Conservation (phyloP, 2,113 vertebrate species). For the Recurvirostra avosetta region DNA sequence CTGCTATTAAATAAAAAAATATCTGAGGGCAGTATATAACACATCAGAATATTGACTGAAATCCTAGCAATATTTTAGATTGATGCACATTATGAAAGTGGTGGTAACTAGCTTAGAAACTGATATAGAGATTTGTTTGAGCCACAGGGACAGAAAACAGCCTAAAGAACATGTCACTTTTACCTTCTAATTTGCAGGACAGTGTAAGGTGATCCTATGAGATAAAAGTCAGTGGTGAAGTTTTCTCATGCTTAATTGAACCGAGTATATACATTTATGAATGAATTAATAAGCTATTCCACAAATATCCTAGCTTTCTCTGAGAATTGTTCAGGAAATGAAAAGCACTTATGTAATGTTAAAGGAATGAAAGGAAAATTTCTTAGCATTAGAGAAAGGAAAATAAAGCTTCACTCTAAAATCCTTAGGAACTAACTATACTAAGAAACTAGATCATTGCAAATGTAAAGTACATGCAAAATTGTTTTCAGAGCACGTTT, state of each 20-base stretch:
- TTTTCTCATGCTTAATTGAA: neutral
- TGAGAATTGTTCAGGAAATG: conserved; percentile 53
- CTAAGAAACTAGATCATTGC: neutral
- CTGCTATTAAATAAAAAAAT: neutral
- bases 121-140: neutral
- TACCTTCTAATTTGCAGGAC: neutral
- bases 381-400: neutral
- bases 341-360: conserved; percentile 44
- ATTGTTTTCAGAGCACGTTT: neutral
- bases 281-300: conserved; percentile 3
- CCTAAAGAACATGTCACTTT: neutral
- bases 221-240: neutral
- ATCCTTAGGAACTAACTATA: neutral
- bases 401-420: conserved; percentile 4
- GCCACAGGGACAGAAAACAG: neutral
- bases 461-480: neutral
- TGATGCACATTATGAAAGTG: neutral
- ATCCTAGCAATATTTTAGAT: neutral
- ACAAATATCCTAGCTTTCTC: neutral
- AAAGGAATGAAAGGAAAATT: conserved; percentile 55
- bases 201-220: neutral
- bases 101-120: neutral
- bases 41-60: neutral
- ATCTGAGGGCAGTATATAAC: neutral
- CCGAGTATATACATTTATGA: neutral